Conservation (phyloP, 2,888 invertebrate species). For the Macaria liturata region DNA sequence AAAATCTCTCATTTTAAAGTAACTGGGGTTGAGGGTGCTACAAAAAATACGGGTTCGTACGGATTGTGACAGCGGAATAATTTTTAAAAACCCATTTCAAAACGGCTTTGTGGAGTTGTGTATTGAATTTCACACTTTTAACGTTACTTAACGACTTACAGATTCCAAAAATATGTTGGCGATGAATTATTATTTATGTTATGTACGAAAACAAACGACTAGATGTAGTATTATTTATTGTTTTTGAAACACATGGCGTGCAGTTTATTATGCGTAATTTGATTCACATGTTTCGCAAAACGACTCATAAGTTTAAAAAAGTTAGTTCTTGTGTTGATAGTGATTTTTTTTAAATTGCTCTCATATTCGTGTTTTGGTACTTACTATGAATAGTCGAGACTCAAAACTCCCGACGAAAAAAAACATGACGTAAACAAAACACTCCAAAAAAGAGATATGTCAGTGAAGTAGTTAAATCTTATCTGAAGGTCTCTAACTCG, state of each 20-base stretch:
- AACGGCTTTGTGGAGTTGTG: constrained; percentile 61
- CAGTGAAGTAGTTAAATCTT: too few species aligned
- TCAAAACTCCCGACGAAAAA: too few species aligned
- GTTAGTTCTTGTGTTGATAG: too few species aligned
- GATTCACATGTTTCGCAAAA: constrained; percentile 4
- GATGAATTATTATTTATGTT: constrained; percentile 9
- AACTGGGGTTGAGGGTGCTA: constrained; percentile 71
- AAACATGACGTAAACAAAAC: too few species aligned
- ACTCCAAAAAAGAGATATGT: too few species aligned
- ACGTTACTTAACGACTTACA: constrained; percentile 54
- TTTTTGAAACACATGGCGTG: not conserved
- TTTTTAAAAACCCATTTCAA: constrained; percentile 60
- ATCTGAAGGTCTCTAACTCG: too few species aligned
- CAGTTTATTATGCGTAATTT: constrained; percentile 5
- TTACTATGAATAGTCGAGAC: too few species aligned
- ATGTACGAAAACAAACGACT: not conserved
- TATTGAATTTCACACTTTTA: constrained; percentile 71
- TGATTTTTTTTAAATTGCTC: too few species aligned
- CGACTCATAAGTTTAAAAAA: too few species aligned
- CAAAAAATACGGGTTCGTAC: constrained; percentile 68
- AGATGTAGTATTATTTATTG: constrained; percentile 1
- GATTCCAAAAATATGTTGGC: constrained; percentile 58
- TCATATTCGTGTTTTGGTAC: too few species aligned
- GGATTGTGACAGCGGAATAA: constrained; percentile 67
- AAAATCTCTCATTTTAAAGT: constrained; percentile 53